phyloP scores from a whole-genome alignment of 1,140 invertebrate species.

The Macrosteles quadrilineatus region DNA sequence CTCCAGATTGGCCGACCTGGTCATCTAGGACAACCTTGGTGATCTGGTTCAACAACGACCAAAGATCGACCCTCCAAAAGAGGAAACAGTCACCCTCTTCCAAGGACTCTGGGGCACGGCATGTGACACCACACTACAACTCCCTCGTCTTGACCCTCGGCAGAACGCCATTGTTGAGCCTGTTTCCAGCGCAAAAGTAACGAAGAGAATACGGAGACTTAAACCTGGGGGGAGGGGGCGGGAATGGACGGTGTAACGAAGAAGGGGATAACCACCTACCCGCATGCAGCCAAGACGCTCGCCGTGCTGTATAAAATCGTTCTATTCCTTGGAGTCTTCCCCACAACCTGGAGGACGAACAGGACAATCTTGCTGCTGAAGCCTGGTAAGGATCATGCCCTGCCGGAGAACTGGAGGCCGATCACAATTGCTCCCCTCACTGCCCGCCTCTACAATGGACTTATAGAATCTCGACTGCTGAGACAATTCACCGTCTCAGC shows the following conservation, averaged over 20 bases:
- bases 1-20: background rate
- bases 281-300: background rate
- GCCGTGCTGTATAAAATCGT: constrained; percentile 33
- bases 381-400: constrained; percentile 28
- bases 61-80: background rate
- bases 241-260: background rate
- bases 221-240: background rate
- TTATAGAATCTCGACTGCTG: constrained; percentile 25
- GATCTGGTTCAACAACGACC: background rate
- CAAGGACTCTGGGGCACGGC: background rate
- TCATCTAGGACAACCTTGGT: background rate
- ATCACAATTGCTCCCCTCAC: constrained; percentile 40
- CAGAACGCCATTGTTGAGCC: background rate
- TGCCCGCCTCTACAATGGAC: constrained; percentile 19
- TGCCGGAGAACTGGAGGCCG: constrained; percentile 39
- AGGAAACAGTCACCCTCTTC: background rate
- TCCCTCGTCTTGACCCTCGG: background rate
- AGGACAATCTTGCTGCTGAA: constrained; percentile 43
- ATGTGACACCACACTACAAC: background rate
- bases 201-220: background rate
- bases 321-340: background rate
- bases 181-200: background rate
- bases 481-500: background rate
- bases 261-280: background rate
- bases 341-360: constrained; percentile 34